A percentile compares a stretch with the other conserved stretches of the same genome.
These are phyloP conservation scores for Cygnus olor DNA, from an alignment of 2,797 vertebrate genomes.

Conservation along the genomic window DNA sequence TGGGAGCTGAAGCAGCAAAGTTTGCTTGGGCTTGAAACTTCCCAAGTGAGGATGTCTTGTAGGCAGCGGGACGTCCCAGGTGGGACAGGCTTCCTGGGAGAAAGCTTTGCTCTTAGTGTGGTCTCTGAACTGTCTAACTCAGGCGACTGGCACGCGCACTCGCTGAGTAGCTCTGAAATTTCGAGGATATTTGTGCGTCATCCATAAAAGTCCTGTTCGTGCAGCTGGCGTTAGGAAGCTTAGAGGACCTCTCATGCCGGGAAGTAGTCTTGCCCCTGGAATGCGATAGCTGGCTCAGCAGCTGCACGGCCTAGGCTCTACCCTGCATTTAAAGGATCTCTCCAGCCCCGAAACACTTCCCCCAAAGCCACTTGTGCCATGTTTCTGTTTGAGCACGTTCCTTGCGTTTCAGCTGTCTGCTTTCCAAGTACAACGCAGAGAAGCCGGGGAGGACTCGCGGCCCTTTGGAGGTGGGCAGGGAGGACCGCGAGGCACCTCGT, in stretches of 20 bases:
- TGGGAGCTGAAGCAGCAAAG: neutral
- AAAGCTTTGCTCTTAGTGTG: neutral
- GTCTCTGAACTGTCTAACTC: neutral
- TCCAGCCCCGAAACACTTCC: neutral
- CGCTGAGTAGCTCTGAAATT: neutral
- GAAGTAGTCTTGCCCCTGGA: neutral
- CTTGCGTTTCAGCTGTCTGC: neutral
- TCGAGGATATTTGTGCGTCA: conserved; percentile 21
- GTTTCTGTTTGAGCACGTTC: neutral
- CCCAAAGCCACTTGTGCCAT: conserved; percentile 9
- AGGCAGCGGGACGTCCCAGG: neutral
- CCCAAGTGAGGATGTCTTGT: neutral
- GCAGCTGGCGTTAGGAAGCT: conserved; percentile 14
- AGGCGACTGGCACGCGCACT: neutral
- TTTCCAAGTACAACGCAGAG: neutral
- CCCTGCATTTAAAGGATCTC: conserved; percentile 3
- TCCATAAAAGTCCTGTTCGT: conserved; percentile 32
- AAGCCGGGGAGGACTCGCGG: neutral
- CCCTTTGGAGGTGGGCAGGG: neutral
- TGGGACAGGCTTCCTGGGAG: neutral
- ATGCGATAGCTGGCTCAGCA: conserved; percentile 49
- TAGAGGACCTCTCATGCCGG: conserved; percentile 31
- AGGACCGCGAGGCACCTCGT: neutral
- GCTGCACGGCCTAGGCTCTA: conserved; percentile 12
- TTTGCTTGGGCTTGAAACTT: neutral